Base-by-base conservation (phyloP, 2,797 vertebrate genomes). In the Macropodus opercularis region DNA sequence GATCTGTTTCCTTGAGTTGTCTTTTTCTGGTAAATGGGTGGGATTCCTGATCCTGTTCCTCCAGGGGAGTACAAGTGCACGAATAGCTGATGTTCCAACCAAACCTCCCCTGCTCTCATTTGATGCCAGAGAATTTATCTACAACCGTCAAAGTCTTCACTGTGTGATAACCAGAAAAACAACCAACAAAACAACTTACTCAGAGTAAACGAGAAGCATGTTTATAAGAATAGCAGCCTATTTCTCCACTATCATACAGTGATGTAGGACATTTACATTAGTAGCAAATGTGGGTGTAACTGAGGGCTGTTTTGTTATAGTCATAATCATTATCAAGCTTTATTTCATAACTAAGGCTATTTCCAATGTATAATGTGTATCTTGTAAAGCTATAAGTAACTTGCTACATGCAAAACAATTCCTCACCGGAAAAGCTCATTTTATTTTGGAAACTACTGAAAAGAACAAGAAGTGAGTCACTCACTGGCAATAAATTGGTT, bases 21-120 rank as follows among this genome's bases (percentile, higher is more conserved):
- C 48, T 35, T 65, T 57, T 89, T 87, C 87, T 88, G 75, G 84
- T 88, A 89, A 89, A 81, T 52, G 86, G 77, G 82, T 68, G 83
- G 75, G 83, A 83, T 89, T 87, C 83, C 84, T 38, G 50, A 50
- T 76, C 77, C 48, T 12, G 8, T 73, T 55, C 72, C 86, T 81
- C 76, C 74, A 73, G 84, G 79, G 78, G 75, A 84, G 57, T 77
- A 72, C 75, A 83, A 87, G 72, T 77, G 72, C 57, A 80, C 85
- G 80, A 85, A 85, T 86, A 69, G 75, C 63, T 81, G 78, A 87
- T 85, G 77, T 80, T 78, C 69, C 73, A 73, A 57, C 4, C 29
- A 70, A 59, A 65, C 48, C 63, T 10, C 2, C 87, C 50, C 63
- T 10, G 1, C 87, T 89, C 89, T 90, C 46, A 85, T 86, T 77